phyloP scores from a whole-genome alignment of 2,113 vertebrate genomes.

The Epinephelus lanceolatus region DNA sequence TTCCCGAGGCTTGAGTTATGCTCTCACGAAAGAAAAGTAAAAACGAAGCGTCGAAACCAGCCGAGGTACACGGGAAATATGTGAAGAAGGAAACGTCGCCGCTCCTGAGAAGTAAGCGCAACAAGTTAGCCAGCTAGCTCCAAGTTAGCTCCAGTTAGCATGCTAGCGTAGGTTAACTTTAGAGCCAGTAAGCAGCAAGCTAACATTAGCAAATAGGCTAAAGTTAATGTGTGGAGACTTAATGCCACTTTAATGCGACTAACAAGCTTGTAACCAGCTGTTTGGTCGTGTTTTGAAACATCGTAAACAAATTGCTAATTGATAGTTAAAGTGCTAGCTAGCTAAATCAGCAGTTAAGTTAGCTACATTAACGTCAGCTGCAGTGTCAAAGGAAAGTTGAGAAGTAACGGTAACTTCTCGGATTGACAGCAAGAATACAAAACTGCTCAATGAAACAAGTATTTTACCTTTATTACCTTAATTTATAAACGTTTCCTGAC shows the following conservation, averaged over 20 bases:
- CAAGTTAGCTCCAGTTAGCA: conserved; percentile 29
- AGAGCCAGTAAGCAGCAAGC: accelerated
- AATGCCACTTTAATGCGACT: accelerated
- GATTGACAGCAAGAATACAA: accelerated
- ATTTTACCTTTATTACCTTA: accelerated
- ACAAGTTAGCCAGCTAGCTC: conserved; percentile 49
- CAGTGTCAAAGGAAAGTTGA: background rate
- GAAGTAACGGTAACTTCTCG: background rate
- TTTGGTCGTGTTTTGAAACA: background rate
- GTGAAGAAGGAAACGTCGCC: conserved; percentile 99
- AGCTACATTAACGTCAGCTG: conserved; percentile 27
- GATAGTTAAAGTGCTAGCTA: conserved; percentile 11
- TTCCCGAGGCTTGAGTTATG: conserved; percentile 84
- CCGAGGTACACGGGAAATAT: conserved; percentile 97
- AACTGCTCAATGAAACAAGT: accelerated
- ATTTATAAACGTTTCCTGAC: background rate
- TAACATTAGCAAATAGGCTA: background rate
- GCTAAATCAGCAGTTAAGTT: conserved; percentile 13
- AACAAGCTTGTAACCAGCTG: accelerated
- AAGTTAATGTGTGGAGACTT: background rate
- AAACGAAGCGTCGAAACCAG: conserved; percentile 94
- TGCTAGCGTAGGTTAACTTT: conserved; percentile 4
- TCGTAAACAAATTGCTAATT: conserved; percentile 5
- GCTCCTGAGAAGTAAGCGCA: conserved; percentile 92
- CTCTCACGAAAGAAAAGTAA: conserved; percentile 98